These are phyloP conservation scores for Rhagoletis pomonella DNA, from an alignment of 1,140 invertebrate genomes.

Conservation along the genomic window DNA sequence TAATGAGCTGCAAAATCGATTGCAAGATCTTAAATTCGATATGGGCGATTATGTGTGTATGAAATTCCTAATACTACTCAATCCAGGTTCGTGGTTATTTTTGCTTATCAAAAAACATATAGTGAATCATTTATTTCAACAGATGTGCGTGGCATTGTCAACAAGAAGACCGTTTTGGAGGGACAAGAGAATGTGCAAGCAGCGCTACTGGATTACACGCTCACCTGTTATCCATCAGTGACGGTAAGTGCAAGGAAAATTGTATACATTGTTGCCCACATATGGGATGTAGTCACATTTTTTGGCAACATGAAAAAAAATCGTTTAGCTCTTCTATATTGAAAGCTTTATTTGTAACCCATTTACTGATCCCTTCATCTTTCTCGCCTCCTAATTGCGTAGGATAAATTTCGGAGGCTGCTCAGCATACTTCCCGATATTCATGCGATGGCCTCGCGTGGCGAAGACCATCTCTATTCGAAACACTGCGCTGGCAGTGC, in stretches of 20 bases:
- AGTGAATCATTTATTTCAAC: conserved; percentile 56
- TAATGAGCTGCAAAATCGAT: conserved; percentile 91
- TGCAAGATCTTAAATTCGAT: conserved; percentile 96
- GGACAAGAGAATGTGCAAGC: conserved; percentile 95
- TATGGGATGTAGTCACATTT: background rate
- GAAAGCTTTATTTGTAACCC: too few relatives aligned
- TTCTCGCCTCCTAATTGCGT: conserved; percentile 55
- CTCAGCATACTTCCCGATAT: conserved; percentile 93
- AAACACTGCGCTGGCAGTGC: conserved; percentile 93
- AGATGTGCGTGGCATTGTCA: conserved; percentile 93
- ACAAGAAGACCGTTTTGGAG: conserved; percentile 92
- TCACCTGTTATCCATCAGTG: conserved; percentile 87
- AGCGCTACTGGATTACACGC: conserved; percentile 90
- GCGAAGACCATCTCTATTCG: conserved; percentile 95
- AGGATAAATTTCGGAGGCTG: conserved; percentile 97
- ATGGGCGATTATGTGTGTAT: conserved; percentile 96
- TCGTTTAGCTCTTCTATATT: too few relatives aligned
- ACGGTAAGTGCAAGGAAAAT: conserved; percentile 63
- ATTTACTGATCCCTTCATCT: background rate
- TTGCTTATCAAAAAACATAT: conserved; percentile 63
- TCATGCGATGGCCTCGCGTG: conserved; percentile 89
- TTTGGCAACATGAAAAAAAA: background rate
- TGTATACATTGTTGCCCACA: background rate
- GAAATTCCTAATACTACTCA: conserved; percentile 96
- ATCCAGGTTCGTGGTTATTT: conserved; percentile 86